Evolutionary conservation across 1,140 invertebrate genomes (phyloP).

Genomic region (Lineus longissimus): DNA sequence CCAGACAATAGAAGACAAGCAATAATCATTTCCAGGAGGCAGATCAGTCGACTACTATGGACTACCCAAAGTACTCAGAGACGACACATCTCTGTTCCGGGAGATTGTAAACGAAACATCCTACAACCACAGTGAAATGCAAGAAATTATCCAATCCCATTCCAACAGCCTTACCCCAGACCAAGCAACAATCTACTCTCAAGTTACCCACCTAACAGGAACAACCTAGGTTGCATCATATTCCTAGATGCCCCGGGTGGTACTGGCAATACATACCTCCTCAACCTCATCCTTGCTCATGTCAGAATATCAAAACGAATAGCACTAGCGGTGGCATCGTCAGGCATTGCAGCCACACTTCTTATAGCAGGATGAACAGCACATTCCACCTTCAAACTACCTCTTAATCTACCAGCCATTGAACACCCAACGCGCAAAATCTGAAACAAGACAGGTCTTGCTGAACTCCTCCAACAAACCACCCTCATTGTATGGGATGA

Average conservation of each 20-base stretch:
- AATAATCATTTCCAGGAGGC: neutral
- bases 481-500: slow-evolving; percentile 12
- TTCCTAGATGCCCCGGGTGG: slow-evolving; percentile 3
- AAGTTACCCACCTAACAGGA: neutral
- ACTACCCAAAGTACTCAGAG: neutral
- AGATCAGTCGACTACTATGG: neutral
- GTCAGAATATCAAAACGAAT: slow-evolving; percentile 7
- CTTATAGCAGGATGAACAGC: neutral
- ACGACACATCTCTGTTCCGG: neutral
- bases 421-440: neutral
- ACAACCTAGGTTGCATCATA: neutral
- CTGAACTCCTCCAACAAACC: neutral
- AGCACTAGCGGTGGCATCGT: slow-evolving; percentile 29
- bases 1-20: neutral
- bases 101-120: neutral
- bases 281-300: neutral
- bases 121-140: neutral
- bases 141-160: neutral
- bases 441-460: neutral
- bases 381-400: slow-evolving; percentile 26
- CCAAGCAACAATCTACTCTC: neutral
- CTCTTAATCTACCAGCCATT: slow-evolving; percentile 5
- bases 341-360: too few species aligned
- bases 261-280: neutral
- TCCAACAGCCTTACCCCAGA: neutral